These are phyloP conservation scores for Pocillopora damicornis DNA, from an alignment of 64 coral and sea anemone species.

Conservation along the genomic window DNA sequence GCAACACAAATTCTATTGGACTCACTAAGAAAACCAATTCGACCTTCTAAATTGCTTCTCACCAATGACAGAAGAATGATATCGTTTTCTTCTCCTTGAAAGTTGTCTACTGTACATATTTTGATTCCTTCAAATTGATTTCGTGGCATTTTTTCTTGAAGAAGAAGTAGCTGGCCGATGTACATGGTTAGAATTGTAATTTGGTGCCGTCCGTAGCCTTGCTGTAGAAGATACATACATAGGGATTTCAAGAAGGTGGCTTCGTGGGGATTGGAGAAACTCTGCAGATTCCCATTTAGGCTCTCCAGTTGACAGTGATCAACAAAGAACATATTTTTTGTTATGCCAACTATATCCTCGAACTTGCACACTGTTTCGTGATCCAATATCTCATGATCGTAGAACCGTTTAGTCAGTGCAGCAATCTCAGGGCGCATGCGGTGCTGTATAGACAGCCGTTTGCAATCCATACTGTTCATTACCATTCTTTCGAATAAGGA, in stretches of 20 bases:
- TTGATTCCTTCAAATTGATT: constrained; percentile 51
- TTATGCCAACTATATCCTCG: constrained; percentile 54
- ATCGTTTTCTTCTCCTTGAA: constrained; percentile 88
- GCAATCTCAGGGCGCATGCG: constrained; percentile 83
- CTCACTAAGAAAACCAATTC: constrained; percentile 70
- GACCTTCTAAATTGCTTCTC: constrained; percentile 54
- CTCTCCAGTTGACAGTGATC: constrained; percentile 53
- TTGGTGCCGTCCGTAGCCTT: constrained; percentile 58
- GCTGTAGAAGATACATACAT: constrained; percentile 65
- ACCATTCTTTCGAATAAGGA: constrained; percentile 92
- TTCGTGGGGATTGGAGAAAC: constrained; percentile 81
- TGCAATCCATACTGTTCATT: constrained; percentile 74
- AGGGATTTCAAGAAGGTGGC: constrained; percentile 67
- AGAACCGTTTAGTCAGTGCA: constrained; percentile 66
- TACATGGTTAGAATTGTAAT: constrained; percentile 90
- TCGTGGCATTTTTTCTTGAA: constrained; percentile 69
- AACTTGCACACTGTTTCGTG: constrained; percentile 68
- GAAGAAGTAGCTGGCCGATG: constrained; percentile 66
- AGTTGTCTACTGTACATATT: constrained; percentile 72
- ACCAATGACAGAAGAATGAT: constrained; percentile 87
- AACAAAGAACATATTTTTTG: constrained; percentile 77
- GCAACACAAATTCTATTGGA: constrained; percentile 62
- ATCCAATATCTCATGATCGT: constrained; percentile 69
- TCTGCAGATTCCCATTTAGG: constrained; percentile 41
- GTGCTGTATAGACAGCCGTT: constrained; percentile 70